Percentiles rank a stretch among this genome's conserved stretches.
Evolutionary conservation across 2,113 vertebrate species (phyloP).

Genomic region (Zosterops hypoxanthus): DNA sequence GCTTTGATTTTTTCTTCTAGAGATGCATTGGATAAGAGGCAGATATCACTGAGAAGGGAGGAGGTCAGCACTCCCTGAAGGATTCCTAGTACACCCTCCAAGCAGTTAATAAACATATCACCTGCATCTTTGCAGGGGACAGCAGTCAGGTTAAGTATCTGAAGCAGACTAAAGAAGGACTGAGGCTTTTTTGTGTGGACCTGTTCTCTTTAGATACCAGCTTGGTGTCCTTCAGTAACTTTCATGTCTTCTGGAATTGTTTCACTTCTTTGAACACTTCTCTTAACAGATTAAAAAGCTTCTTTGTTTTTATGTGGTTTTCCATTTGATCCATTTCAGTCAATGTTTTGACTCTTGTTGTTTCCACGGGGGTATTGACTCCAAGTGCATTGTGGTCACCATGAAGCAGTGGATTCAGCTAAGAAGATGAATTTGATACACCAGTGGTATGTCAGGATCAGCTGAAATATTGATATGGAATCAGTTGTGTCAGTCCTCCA

Average conservation of each 20-base stretch:
- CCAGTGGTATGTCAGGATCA: background rate
- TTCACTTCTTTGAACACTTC: background rate
- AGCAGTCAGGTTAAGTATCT: background rate
- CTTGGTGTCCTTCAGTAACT: background rate
- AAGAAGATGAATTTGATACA: background rate
- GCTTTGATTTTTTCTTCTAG: background rate
- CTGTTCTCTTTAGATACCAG: background rate
- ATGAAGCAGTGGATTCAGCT: background rate
- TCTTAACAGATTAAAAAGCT: background rate
- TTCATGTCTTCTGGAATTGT: background rate
- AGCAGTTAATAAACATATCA: background rate
- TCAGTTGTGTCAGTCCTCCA: background rate
- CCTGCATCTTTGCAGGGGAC: background rate
- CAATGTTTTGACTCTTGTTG: background rate
- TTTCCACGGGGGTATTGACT: background rate
- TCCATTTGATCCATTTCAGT: background rate
- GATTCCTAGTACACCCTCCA: background rate
- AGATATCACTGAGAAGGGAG: background rate
- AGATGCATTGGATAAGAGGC: background rate
- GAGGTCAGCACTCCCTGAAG: background rate
- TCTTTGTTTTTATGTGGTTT: background rate
- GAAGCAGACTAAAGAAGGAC: background rate
- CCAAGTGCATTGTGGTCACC: background rate
- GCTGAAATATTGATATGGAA: background rate
- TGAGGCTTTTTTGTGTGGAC: background rate